Conservation (phyloP, 2,888 invertebrate genomes). For the Rhimphoctona megacephalus region DNA sequence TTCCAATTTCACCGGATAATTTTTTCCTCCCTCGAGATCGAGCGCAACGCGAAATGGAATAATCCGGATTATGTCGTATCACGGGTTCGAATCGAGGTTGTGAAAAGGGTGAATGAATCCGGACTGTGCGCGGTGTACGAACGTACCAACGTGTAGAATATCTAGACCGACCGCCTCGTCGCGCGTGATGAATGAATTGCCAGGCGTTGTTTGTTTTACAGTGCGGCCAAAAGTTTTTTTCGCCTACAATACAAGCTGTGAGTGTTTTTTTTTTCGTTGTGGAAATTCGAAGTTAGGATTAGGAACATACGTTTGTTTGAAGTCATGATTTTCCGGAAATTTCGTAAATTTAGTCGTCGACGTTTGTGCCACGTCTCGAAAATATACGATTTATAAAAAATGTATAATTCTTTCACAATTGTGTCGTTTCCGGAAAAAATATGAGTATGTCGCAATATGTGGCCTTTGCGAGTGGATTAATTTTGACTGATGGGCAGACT, state of each 20-base stretch:
- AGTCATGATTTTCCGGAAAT: neutral
- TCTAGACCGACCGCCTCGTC: slow-evolving; percentile 33
- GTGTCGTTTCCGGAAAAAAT: too few relatives aligned
- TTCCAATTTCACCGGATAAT: neutral
- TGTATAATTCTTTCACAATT: neutral
- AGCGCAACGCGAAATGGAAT: neutral
- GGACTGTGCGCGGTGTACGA: slow-evolving; percentile 47
- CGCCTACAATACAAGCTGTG: neutral
- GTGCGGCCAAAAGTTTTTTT: neutral
- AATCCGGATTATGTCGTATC: slow-evolving; percentile 30
- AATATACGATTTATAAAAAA: neutral
- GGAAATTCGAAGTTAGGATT: neutral
- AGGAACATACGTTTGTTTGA: neutral
- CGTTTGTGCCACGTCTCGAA: neutral
- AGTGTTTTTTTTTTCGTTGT: neutral
- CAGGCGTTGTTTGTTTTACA: slow-evolving; percentile 13
- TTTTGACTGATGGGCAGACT: neutral
- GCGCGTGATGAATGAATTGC: slow-evolving; percentile 56
- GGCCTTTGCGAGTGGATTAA: neutral
- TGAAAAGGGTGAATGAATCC: slow-evolving; percentile 49
- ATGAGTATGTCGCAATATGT: neutral
- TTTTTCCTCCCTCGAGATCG: neutral
- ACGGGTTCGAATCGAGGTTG: slow-evolving; percentile 24
- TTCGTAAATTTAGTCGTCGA: neutral
- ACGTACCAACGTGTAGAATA: slow-evolving; percentile 27